Evolutionary conservation across 2,888 invertebrate genomes (phyloP).

Genomic region (Diarsia brunnea): DNA sequence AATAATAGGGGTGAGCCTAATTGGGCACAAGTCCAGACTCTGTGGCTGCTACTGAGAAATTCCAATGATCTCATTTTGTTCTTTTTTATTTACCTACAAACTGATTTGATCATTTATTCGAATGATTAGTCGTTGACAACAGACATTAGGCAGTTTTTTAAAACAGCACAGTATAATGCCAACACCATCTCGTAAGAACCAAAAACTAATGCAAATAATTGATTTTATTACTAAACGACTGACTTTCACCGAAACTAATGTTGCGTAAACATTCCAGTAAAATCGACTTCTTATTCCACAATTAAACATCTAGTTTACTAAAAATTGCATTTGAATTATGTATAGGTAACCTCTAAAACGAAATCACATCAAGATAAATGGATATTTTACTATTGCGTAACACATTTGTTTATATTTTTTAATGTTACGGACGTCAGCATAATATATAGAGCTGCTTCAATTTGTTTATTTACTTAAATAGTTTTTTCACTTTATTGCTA

Average conservation of each 20-base stretch:
- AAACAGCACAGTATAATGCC: not conserved
- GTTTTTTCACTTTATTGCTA: too few species aligned
- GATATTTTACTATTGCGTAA: not conserved
- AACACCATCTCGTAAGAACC: conserved; percentile 7
- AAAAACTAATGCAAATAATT: conserved; percentile 40
- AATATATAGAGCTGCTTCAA: too few species aligned
- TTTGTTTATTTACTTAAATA: too few species aligned
- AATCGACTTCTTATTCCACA: not conserved
- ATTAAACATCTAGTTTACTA: not conserved
- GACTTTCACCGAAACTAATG: conserved; percentile 50
- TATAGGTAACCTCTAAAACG: not conserved
- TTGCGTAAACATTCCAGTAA: conserved; percentile 29
- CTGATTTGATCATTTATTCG: too few species aligned
- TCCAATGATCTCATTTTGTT: not conserved
- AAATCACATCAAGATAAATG: not conserved
- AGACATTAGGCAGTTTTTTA: not conserved
- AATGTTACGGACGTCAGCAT: too few species aligned
- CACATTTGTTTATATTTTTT: not conserved
- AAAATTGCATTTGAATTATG: not conserved
- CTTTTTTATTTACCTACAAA: not conserved
- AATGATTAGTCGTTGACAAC: not conserved
- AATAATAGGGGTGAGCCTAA: too few species aligned
- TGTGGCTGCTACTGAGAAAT: too few species aligned
- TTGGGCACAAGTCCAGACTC: too few species aligned
- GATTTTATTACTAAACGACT: conserved; percentile 29